These are phyloP conservation scores for Chionoecetes opilio DNA, from an alignment of 1,140 invertebrate species.

Conservation along the genomic window DNA sequence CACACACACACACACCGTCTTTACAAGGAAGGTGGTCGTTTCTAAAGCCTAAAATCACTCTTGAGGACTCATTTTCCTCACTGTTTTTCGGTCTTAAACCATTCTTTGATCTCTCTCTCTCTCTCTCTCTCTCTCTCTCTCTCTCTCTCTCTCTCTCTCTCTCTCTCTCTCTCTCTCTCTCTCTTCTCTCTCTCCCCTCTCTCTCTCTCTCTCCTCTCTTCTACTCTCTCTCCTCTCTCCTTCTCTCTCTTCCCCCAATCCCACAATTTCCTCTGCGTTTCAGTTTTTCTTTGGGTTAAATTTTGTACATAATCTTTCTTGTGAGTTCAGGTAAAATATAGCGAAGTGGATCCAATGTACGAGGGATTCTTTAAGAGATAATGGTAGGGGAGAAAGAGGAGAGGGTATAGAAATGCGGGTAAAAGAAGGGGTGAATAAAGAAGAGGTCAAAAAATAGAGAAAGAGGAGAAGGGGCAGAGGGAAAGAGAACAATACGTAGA, in stretches of 20 bases:
- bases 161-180: background rate
- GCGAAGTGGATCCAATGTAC: background rate
- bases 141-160: background rate
- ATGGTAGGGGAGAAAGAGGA: background rate
- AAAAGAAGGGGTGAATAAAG: background rate
- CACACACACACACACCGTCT: constrained; percentile 53
- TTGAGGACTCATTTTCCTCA: background rate
- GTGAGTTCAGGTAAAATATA: background rate
- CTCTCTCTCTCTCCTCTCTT: too few species aligned
- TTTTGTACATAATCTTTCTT: background rate
- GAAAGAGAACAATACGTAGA: background rate
- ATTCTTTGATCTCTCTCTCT: constrained; percentile 15
- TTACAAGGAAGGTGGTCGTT: background rate
- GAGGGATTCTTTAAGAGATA: background rate
- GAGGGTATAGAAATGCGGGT: background rate
- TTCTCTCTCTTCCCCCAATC: too few species aligned
- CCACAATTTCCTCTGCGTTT: too few species aligned
- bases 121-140: background rate
- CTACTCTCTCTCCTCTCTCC: too few species aligned
- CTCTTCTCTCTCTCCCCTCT: background rate
- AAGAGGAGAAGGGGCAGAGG: background rate
- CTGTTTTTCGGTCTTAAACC: background rate
- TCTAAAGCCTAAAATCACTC: background rate
- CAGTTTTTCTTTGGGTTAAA: too few species aligned
- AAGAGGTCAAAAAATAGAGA: background rate